phyloP scores from a whole-genome alignment of 2,113 vertebrate genomes.

The Marcusenius ussheri region DNA sequence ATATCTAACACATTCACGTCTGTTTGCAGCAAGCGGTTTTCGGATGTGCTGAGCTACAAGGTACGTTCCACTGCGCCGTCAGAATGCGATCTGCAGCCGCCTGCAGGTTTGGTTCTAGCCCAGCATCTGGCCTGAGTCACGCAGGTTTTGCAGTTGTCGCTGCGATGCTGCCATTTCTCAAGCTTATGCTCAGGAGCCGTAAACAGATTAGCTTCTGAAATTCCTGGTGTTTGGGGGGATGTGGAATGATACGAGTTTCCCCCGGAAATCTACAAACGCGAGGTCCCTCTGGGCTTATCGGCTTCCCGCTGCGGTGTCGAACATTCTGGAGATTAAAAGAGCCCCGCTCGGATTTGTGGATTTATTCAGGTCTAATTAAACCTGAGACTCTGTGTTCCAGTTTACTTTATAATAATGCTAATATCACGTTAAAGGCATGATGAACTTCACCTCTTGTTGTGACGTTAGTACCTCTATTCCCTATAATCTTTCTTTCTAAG shows the following conservation, averaged over 20 bases:
- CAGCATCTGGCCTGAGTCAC: background rate
- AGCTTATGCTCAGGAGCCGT: background rate
- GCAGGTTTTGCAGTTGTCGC: background rate
- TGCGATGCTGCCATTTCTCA: background rate
- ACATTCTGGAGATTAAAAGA: background rate
- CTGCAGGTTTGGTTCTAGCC: background rate
- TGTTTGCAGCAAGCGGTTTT: constrained; percentile 73
- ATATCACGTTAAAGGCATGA: background rate
- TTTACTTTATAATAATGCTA: background rate
- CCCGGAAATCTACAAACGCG: constrained; percentile 24
- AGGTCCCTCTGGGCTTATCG: background rate
- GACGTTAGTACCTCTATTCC: background rate
- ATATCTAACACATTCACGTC: constrained; percentile 26
- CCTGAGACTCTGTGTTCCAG: background rate
- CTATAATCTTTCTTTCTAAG: background rate
- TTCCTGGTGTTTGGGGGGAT: background rate
- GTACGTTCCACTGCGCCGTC: constrained; percentile 54
- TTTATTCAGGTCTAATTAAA: background rate
- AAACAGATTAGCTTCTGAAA: background rate
- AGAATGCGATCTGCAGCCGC: background rate
- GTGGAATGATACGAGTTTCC: constrained; percentile 22
- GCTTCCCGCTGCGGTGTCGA: background rate
- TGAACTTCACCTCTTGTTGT: background rate
- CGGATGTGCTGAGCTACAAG: constrained; percentile 80
- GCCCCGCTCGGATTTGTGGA: background rate